These are phyloP conservation scores for Rhinoderma darwinii DNA, from an alignment of 2,113 vertebrate species.

Conservation along the genomic window DNA sequence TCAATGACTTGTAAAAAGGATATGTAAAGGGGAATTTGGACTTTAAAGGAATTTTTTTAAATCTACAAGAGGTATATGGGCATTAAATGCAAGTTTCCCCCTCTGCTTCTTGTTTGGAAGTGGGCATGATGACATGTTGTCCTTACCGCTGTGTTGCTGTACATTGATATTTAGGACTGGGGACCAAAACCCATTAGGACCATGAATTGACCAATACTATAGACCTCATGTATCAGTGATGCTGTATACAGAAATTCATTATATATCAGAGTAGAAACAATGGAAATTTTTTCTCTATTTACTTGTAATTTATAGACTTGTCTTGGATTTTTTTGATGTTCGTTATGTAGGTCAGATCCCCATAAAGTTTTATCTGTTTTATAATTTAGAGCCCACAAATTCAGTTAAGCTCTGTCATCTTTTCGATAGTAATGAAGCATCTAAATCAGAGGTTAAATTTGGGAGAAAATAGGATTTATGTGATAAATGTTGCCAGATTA, in stretches of 20 bases:
- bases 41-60: too few species aligned
- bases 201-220: too few species aligned
- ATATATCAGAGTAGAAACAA: not conserved
- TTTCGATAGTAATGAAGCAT: slow-evolving; percentile 21
- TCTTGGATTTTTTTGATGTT: not conserved
- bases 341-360: not conserved
- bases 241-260: not conserved
- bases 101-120: too few species aligned
- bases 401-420: not conserved
- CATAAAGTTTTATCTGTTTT: slow-evolving; percentile 7
- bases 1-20: too few species aligned
- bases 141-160: too few species aligned
- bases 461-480: slow-evolving; percentile 48
- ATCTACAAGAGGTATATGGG: too few species aligned
- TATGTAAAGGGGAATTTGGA: too few species aligned
- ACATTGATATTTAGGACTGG: too few species aligned
- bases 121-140: too few species aligned
- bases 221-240: not conserved
- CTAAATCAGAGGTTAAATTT: slow-evolving; percentile 18
- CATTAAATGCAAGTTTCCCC: too few species aligned
- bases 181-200: too few species aligned
- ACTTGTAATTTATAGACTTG: slow-evolving; percentile 17
- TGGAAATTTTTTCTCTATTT: not conserved
- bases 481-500: slow-evolving; percentile 48
- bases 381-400: slow-evolving; percentile 19